These are phyloP conservation scores for Bubalus kerabau DNA, from an alignment of 2,113 vertebrate species.

Conservation along the genomic window DNA sequence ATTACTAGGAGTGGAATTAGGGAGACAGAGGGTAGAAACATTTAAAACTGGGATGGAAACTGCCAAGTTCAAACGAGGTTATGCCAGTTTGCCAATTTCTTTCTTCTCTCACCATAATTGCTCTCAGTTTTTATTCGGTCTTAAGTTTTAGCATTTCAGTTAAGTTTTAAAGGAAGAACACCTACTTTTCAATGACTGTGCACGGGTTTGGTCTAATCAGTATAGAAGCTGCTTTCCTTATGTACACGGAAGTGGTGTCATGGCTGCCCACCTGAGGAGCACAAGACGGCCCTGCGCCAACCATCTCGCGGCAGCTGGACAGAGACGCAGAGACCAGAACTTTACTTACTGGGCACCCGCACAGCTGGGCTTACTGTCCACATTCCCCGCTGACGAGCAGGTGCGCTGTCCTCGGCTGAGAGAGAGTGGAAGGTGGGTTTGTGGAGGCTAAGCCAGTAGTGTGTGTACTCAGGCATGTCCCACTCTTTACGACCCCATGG, in stretches of 20 bases:
- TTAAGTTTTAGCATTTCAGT: background rate
- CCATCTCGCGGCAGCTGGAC: background rate
- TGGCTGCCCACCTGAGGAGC: rapidly evolving
- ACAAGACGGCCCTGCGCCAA: rapidly evolving
- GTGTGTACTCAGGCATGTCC: background rate
- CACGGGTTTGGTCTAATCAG: background rate
- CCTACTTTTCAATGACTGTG: background rate
- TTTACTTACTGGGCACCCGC: background rate
- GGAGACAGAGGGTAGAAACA: background rate
- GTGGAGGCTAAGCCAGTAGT: background rate
- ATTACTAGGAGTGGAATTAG: background rate
- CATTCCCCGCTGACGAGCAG: rapidly evolving
- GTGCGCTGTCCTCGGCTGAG: background rate
- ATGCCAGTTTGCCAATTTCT: background rate
- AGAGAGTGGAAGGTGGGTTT: background rate
- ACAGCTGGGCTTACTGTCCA: background rate
- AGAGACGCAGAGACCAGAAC: background rate
- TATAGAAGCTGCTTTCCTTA: background rate
- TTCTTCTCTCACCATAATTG: background rate
- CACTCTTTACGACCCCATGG: background rate
- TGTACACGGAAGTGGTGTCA: rapidly evolving
- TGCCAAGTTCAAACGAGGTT: background rate
- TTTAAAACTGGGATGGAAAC: background rate
- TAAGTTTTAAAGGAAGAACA: background rate
- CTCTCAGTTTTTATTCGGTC: background rate